Evolutionary conservation across 2,113 vertebrate species (phyloP).

Genomic region (Calypte anna): DNA sequence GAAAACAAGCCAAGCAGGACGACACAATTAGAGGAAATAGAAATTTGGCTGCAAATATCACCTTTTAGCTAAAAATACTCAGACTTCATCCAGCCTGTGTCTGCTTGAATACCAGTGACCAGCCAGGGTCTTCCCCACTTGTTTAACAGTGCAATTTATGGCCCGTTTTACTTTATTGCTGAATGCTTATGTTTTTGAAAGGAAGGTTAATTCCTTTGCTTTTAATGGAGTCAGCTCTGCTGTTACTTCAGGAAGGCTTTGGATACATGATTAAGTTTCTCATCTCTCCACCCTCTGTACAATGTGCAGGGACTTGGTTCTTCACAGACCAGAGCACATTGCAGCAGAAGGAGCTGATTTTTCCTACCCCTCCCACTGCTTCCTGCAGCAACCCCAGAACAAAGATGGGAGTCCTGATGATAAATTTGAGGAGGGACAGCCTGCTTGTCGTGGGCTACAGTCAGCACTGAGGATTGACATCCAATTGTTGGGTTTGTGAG

Average conservation of each 20-base stretch:
- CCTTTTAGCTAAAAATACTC: background rate
- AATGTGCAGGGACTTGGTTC: background rate
- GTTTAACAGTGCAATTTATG: constrained; percentile 7
- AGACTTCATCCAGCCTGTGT: background rate
- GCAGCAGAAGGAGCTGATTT: background rate
- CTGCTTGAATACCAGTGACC: background rate
- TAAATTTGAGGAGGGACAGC: background rate
- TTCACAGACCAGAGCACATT: background rate
- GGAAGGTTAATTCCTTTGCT: constrained; percentile 57
- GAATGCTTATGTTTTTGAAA: background rate
- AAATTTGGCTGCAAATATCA: constrained; percentile 2
- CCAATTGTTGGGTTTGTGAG: background rate
- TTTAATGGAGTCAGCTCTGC: constrained; percentile 31
- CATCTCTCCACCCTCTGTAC: background rate
- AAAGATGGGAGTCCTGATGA: background rate
- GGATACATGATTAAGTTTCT: background rate
- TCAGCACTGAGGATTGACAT: background rate
- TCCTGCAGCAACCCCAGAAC: background rate
- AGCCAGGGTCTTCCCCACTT: constrained; percentile 24
- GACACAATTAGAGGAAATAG: background rate
- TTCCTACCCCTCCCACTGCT: constrained; percentile 16
- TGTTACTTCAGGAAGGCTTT: background rate
- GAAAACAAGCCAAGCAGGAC: constrained; percentile 47
- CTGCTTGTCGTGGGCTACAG: background rate
- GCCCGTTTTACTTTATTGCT: background rate